These are phyloP conservation scores for Bombus turneri DNA, from an alignment of 1,140 invertebrate species.

Conservation along the genomic window DNA sequence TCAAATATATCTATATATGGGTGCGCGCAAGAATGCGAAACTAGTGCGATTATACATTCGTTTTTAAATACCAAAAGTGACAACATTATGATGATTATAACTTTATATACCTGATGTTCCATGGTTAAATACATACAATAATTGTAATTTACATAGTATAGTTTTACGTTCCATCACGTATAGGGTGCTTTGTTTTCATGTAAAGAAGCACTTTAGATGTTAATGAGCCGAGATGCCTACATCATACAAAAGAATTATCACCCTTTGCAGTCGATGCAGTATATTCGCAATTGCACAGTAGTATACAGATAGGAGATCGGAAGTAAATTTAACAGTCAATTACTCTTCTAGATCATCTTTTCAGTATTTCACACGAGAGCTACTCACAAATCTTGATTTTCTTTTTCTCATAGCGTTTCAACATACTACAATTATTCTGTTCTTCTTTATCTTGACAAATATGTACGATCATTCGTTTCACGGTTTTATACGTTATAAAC, in stretches of 20 bases:
- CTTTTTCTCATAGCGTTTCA: constrained; percentile 39
- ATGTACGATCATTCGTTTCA: constrained; percentile 38
- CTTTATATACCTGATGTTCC: constrained; percentile 59
- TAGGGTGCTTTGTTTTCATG: constrained; percentile 45
- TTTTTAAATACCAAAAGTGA: constrained; percentile 63
- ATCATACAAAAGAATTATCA: constrained; percentile 60
- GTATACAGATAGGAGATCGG: constrained; percentile 62
- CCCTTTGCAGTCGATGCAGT: constrained; percentile 60
- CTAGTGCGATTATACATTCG: constrained; percentile 42
- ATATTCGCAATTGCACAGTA: constrained; percentile 69
- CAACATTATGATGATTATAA: constrained; percentile 58
- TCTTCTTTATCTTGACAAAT: constrained; percentile 20
- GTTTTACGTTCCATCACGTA: constrained; percentile 50
- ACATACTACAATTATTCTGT: constrained; percentile 33
- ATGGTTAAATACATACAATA: constrained; percentile 58
- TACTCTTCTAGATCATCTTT: constrained; percentile 56
- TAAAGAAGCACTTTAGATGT: constrained; percentile 60
- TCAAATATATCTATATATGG: constrained; percentile 44
- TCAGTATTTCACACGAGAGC: constrained; percentile 51
- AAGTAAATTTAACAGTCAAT: constrained; percentile 61
- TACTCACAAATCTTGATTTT: constrained; percentile 40
- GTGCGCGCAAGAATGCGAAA: constrained; percentile 47
- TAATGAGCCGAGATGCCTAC: constrained; percentile 58
- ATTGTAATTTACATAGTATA: constrained; percentile 56
- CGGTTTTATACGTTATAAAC: constrained; percentile 43